These are phyloP conservation scores for Montipora foliosa DNA, from an alignment of 64 coral and sea anemone genomes.

Conservation along the genomic window DNA sequence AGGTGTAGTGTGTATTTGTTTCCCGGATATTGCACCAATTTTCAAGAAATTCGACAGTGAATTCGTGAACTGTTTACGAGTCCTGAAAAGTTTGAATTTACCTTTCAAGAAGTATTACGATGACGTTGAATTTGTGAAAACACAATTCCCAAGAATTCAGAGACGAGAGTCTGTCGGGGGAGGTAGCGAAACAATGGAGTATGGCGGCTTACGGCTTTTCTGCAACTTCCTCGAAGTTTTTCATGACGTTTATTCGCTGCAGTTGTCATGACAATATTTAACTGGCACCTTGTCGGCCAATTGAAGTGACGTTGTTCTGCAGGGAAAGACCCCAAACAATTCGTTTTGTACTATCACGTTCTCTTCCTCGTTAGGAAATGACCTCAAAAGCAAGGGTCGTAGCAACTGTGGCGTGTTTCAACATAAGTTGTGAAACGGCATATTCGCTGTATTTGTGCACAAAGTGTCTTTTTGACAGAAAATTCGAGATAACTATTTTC, in stretches of 20 bases:
- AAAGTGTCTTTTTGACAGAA: too few relatives aligned
- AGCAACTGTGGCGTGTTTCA: too few relatives aligned
- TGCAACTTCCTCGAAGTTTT: slow-evolving; percentile 18
- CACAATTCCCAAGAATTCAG: background rate
- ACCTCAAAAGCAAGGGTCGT: background rate
- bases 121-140: background rate
- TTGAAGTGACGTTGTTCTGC: background rate
- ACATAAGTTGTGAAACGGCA: too few relatives aligned
- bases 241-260: slow-evolving; percentile 14
- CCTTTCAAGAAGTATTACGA: background rate
- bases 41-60: too few relatives aligned
- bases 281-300: slow-evolving; percentile 35
- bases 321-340: slow-evolving; percentile 32
- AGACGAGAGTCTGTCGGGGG: background rate
- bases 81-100: background rate
- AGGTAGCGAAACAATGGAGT: background rate
- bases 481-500: too few relatives aligned
- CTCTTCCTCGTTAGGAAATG: background rate
- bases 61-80: too few relatives aligned
- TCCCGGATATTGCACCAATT: too few relatives aligned
- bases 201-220: background rate
- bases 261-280: slow-evolving; percentile 10
- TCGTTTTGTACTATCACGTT: background rate
- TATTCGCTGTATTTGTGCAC: too few relatives aligned
- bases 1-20: too few relatives aligned